These are phyloP conservation scores for Rhadinocentrus ornatus DNA, from an alignment of 2,797 vertebrate species.

Conservation along the genomic window DNA sequence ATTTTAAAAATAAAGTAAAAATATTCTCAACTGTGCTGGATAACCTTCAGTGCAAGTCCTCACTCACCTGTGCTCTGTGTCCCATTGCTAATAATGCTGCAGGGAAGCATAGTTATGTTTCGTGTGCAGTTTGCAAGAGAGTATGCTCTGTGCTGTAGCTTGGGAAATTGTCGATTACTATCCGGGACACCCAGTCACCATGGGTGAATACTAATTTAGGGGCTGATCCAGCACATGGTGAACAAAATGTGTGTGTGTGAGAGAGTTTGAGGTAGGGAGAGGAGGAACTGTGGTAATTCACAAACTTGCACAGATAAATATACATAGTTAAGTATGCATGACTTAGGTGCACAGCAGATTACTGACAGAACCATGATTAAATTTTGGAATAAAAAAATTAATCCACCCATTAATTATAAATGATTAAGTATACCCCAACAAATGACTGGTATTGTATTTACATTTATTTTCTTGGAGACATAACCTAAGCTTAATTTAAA, in stretches of 20 bases:
- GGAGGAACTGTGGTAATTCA: constrained; percentile 17
- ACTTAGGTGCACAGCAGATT: not conserved
- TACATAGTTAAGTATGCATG: not conserved
- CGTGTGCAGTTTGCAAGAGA: constrained; percentile 52
- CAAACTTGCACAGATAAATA: not conserved
- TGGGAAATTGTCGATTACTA: constrained; percentile 69
- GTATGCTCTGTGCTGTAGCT: constrained; percentile 55
- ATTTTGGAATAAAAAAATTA: not conserved
- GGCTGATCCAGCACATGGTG: constrained; percentile 57
- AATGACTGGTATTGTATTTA: not conserved
- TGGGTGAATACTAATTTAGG: constrained; percentile 62
- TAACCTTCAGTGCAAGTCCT: constrained; percentile 33
- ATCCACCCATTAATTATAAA: not conserved
- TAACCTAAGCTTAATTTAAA: not conserved
- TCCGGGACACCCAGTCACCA: constrained; percentile 68
- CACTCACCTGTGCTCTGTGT: constrained; percentile 83
- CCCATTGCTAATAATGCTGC: constrained; percentile 71
- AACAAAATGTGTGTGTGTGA: constrained; percentile 13
- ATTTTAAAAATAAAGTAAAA: constrained; percentile 9
- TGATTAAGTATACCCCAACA: not conserved
- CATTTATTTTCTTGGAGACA: not conserved
- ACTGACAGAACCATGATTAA: not conserved
- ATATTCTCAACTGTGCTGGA: constrained; percentile 4
- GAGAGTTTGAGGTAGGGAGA: constrained; percentile 13
- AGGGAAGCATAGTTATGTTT: constrained; percentile 79